Conservation (phyloP, 2,113 vertebrate genomes). For the Scortum barcoo region DNA sequence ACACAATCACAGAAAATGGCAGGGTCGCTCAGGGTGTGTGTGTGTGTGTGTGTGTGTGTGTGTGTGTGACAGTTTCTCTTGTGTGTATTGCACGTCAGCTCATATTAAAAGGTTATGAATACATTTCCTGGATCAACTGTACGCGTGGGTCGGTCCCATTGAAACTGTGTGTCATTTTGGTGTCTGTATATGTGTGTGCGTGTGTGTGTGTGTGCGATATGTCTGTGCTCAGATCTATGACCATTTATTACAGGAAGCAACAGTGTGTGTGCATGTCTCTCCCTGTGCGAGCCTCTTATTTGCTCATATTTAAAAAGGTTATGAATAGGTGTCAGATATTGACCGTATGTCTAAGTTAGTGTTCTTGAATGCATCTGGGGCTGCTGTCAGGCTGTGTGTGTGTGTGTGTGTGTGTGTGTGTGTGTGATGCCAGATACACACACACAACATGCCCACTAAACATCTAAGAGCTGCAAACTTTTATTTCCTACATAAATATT, state of each 20-base stretch:
- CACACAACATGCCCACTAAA: slow-evolving; percentile 29
- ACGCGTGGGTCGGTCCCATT: not conserved
- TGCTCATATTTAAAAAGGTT: slow-evolving; percentile 60
- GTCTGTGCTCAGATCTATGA: slow-evolving; percentile 22
- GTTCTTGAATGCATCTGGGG: slow-evolving; percentile 7
- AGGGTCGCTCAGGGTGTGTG: slow-evolving; percentile 29
- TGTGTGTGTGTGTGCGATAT: not conserved
- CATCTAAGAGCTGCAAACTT: slow-evolving; percentile 47
- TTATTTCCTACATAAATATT: slow-evolving; percentile 46
- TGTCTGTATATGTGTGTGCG: not conserved
- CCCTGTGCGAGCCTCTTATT: slow-evolving; percentile 22
- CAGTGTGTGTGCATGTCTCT: not conserved
- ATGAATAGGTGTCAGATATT: slow-evolving; percentile 57
- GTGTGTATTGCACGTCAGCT: slow-evolving; percentile 43
- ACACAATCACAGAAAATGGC: slow-evolving; percentile 66
- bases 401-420: slow-evolving; percentile 9
- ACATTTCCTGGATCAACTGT: slow-evolving; percentile 30
- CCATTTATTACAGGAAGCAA: slow-evolving; percentile 38
- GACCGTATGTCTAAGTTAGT: slow-evolving; percentile 35
- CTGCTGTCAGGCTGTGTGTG: not conserved
- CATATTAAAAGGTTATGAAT: slow-evolving; percentile 62
- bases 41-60: slow-evolving; percentile 7
- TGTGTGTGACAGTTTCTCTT: slow-evolving; percentile 1
- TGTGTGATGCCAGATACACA: not conserved
- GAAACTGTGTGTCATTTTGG: slow-evolving; percentile 26